These are phyloP conservation scores for Rugalucina vietnamica DNA, from an alignment of 2,888 invertebrate species.

Conservation along the genomic window DNA sequence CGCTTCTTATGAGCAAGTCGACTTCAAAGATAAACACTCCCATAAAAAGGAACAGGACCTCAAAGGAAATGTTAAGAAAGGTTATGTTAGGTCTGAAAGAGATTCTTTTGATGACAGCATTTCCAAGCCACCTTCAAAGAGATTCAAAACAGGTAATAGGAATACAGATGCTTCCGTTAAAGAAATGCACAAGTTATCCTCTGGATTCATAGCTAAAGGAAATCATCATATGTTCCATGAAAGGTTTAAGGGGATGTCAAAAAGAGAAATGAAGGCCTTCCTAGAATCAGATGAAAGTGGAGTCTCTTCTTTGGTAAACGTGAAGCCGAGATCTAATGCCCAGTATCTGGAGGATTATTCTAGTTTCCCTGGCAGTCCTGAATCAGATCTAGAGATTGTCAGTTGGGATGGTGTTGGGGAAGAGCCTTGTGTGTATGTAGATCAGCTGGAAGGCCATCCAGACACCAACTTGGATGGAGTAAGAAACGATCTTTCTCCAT, in stretches of 20 bases:
- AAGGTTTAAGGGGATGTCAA: background rate
- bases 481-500: too few species aligned
- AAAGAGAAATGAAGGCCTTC: background rate
- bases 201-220: background rate
- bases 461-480: too few species aligned
- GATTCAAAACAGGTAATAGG: background rate
- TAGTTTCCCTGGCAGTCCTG: too few species aligned
- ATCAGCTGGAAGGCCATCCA: too few species aligned
- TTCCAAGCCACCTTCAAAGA: background rate
- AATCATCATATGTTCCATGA: background rate
- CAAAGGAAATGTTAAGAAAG: background rate
- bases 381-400: too few species aligned
- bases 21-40: background rate
- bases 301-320: background rate
- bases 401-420: too few species aligned
- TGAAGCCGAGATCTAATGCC: background rate
- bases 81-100: background rate
- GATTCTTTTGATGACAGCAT: background rate
- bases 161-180: background rate
- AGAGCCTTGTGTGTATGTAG: too few species aligned
- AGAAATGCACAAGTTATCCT: background rate
- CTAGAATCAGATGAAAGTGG: background rate
- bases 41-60: background rate
- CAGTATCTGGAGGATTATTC: too few species aligned
- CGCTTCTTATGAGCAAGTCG: background rate